These are phyloP conservation scores for Grammomys surdaster DNA, from an alignment of 2,113 vertebrate species.

Conservation along the genomic window DNA sequence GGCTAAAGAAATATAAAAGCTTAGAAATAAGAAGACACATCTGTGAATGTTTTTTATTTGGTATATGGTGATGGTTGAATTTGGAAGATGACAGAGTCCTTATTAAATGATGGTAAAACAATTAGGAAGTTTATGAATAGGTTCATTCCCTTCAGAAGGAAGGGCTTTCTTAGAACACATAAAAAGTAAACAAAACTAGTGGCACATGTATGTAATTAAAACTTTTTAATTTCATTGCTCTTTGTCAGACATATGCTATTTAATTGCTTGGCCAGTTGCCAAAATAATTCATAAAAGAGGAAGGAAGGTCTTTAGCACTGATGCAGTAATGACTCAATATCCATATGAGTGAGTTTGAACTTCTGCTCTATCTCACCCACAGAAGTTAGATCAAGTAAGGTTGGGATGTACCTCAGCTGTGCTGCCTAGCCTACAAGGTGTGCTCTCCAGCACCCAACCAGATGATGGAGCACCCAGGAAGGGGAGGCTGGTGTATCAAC, in stretches of 20 bases:
- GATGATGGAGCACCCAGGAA: background rate
- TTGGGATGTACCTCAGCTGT: background rate
- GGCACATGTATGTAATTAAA: background rate
- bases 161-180: background rate
- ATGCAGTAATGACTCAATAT: background rate
- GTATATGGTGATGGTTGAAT: background rate
- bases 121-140: background rate
- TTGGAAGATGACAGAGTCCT: background rate
- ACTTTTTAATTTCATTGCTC: background rate
- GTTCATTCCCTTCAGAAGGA: background rate
- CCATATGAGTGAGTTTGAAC: background rate
- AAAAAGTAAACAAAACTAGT: background rate
- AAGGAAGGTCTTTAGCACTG: background rate
- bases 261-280: background rate
- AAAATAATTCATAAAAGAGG: background rate
- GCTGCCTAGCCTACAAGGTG: background rate
- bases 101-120: background rate
- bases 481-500: background rate
- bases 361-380: background rate
- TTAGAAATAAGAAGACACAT: background rate
- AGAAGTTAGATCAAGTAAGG: background rate
- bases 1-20: background rate
- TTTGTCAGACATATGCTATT: constrained; percentile 17
- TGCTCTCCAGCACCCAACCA: background rate
- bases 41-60: background rate